Evolutionary conservation across 1,140 invertebrate genomes (phyloP).

Genomic region (Monochamus saltuarius): DNA sequence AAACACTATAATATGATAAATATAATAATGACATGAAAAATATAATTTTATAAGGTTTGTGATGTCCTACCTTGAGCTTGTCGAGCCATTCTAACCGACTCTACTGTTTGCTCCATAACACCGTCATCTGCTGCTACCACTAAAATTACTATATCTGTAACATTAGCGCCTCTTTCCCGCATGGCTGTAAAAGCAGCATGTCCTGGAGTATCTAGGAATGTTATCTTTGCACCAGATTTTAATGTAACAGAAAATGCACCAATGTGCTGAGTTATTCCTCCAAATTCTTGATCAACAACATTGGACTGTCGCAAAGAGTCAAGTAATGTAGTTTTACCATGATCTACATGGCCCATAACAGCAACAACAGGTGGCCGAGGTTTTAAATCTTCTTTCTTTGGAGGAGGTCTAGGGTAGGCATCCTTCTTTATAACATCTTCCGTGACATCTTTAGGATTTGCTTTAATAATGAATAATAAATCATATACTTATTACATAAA

Average conservation of each 20-base stretch:
- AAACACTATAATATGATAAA: background rate
- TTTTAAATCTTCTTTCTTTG: slow-evolving; percentile 64
- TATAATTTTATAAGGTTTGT: background rate
- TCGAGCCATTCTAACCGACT: slow-evolving; percentile 77
- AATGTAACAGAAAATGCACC: slow-evolving; percentile 91
- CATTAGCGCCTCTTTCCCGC: slow-evolving; percentile 85
- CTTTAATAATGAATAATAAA: slow-evolving; percentile 10
- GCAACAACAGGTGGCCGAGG: slow-evolving; percentile 88
- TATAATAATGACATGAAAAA: background rate
- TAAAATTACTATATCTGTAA: slow-evolving; percentile 94
- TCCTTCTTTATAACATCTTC: slow-evolving; percentile 40
- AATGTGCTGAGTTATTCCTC: slow-evolving; percentile 99
- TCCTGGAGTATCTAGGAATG: slow-evolving; percentile 99
- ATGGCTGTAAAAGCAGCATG: slow-evolving; percentile 95
- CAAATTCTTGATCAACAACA: slow-evolving; percentile 90
- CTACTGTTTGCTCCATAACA: slow-evolving; percentile 95
- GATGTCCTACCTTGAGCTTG: slow-evolving; percentile 64
- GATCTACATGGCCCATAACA: slow-evolving; percentile 99
- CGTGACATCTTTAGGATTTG: slow-evolving; percentile 36
- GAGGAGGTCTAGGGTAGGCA: slow-evolving; percentile 53
- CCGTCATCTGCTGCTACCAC: slow-evolving; percentile 99
- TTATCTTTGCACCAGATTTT: slow-evolving; percentile 73
- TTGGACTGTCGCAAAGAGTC: slow-evolving; percentile 85
- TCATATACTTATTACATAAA: too few species aligned
- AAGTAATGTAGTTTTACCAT: slow-evolving; percentile 97